These are phyloP conservation scores for Apomyelois bistriatella DNA, from an alignment of 2,888 invertebrate species.

Conservation along the genomic window DNA sequence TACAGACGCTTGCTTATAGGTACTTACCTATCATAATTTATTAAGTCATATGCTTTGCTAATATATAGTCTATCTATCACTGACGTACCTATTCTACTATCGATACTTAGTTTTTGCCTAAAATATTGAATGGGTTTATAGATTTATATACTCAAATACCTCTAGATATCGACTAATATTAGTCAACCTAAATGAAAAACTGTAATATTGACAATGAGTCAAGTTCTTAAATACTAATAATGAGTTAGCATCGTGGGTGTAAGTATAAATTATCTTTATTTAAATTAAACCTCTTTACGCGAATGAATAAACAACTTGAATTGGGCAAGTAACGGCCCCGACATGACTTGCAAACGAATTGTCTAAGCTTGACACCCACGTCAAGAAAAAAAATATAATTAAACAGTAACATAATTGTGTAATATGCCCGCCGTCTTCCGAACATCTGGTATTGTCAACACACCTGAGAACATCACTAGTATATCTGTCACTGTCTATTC, in stretches of 20 bases:
- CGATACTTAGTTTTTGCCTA: too few relatives aligned
- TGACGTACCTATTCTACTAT: too few relatives aligned
- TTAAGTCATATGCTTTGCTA: too few relatives aligned
- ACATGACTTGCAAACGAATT: constrained; percentile 62
- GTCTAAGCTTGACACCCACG: constrained; percentile 56
- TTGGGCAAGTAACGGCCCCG: constrained; percentile 52
- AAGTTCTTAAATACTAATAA: background rate
- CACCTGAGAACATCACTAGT: constrained; percentile 61
- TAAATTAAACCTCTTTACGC: constrained; percentile 16
- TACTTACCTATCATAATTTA: too few relatives aligned
- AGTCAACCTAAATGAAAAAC: too few relatives aligned
- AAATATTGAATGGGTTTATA: too few relatives aligned
- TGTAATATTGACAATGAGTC: too few relatives aligned
- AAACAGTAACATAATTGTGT: constrained; percentile 78
- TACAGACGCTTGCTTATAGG: too few relatives aligned
- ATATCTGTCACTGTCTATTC: constrained; percentile 38
- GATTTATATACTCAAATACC: too few relatives aligned
- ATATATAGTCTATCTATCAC: too few relatives aligned
- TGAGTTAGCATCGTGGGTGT: background rate
- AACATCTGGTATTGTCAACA: constrained; percentile 79
- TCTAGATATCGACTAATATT: too few relatives aligned
- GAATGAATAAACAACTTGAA: constrained; percentile 33
- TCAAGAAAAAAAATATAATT: constrained; percentile 68
- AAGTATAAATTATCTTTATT: constrained; percentile 12
- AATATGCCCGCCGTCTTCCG: constrained; percentile 66